Evolutionary conservation across 2,888 invertebrate species (phyloP).

Genomic region (Amaurobius ferox): DNA sequence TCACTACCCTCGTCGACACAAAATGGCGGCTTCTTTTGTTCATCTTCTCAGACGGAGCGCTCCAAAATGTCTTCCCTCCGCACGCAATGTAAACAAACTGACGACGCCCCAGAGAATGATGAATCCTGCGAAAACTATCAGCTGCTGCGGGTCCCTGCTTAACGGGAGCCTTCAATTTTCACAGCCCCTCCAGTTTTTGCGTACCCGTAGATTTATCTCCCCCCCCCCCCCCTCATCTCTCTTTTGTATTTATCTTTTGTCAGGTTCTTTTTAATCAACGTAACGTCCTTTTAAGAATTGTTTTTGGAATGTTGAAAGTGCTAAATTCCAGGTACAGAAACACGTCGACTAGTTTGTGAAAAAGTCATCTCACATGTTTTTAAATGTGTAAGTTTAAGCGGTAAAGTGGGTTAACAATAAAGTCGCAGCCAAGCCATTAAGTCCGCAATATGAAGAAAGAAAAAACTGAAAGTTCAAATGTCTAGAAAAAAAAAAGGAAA

Average conservation of each 20-base stretch:
- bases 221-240: not conserved
- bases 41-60: not conserved
- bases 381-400: no score
- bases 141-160: conserved; percentile 26
- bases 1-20: not conserved
- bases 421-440: no score
- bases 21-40: conserved; percentile 22
- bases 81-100: conserved; percentile 59
- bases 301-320: no score
- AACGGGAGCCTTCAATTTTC: conserved; percentile 39
- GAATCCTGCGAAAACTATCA: conserved; percentile 64
- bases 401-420: no score
- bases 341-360: no score
- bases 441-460: no score
- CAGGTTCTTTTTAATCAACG: conserved; percentile 47
- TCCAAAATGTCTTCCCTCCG: conserved; percentile 37
- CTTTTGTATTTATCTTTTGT: not conserved
- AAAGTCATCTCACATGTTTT: no score
- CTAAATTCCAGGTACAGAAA: no score
- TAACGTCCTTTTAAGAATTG: not conserved
- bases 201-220: not conserved
- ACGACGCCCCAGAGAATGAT: conserved; percentile 46
- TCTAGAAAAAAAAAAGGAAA: no score
- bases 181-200: conserved; percentile 11
- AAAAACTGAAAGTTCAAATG: no score